Evolutionary conservation across 1,140 invertebrate genomes (phyloP).

Genomic region (Manduca sexta): DNA sequence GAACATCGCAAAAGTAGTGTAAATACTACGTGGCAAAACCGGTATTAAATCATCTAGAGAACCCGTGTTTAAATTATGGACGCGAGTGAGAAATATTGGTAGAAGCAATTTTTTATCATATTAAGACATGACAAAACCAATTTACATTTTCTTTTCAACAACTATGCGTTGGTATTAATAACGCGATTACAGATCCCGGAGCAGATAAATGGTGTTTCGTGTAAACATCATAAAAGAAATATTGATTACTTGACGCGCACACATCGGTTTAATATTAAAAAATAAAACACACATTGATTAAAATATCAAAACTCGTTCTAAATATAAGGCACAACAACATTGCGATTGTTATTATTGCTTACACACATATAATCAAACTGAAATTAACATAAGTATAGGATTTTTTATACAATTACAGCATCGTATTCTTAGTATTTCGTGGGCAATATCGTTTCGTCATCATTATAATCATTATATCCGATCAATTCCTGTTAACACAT

Average conservation of each 20-base stretch:
- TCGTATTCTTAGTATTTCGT: too few relatives aligned
- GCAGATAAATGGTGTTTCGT: constrained; percentile 13
- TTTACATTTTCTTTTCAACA: constrained; percentile 25
- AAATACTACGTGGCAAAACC: constrained; percentile 43
- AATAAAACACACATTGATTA: too few relatives aligned
- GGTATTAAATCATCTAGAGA: constrained; percentile 34
- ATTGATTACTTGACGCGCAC: background rate
- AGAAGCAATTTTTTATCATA: constrained; percentile 17
- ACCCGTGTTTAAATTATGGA: constrained; percentile 24
- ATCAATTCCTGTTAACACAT: too few relatives aligned
- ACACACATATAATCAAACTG: too few relatives aligned
- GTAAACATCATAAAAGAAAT: constrained; percentile 12
- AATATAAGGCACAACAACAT: too few relatives aligned
- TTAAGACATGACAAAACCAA: constrained; percentile 15
- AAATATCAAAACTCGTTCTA: too few relatives aligned
- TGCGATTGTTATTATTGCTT: too few relatives aligned
- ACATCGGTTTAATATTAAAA: background rate
- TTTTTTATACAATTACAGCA: too few relatives aligned
- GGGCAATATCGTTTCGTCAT: too few relatives aligned
- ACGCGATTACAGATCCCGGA: constrained; percentile 14
- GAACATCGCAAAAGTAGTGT: constrained; percentile 41
- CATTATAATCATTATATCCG: too few relatives aligned
- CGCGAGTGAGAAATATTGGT: constrained; percentile 19
- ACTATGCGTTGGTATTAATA: constrained; percentile 11
- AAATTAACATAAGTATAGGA: too few relatives aligned